Evolutionary conservation across 2,888 invertebrate genomes (phyloP), one percentile per base, ranked within the genome.

Genomic region (Margaritifera margaritifera): DNA sequence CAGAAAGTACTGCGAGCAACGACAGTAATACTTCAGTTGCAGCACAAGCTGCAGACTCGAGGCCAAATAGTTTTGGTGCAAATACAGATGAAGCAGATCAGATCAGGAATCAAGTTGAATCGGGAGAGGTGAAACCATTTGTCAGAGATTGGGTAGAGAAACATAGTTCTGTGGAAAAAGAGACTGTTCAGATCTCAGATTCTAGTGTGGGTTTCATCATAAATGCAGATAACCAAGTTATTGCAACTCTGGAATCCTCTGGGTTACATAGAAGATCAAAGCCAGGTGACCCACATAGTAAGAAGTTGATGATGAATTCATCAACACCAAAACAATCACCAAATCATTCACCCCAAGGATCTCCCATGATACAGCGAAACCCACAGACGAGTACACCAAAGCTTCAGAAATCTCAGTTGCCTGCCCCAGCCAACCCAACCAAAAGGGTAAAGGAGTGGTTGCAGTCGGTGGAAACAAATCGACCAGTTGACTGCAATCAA

Each of bases 391-490:
- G 68, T n/a, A 62, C 72, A n/a, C 60, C 75, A 3, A 80, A 79
- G 60, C 53, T 82, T 25, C 78, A 73, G 54, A 83, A 83, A 59
- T 73, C 80, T 27, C 78, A 81, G 58, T 73, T 84, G 25, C 83
- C 85, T 52, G 70, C 73, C 6, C 74, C 82, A 27, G 71, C 79
- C 24, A 82, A 74, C 67, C 82, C 85, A 8, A 82, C 83, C 22
- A 84, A 82, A 62, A 77, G 89, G 22, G 88, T 88, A 18, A 86
- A 86, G 22, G 87, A 88, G 67, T 89, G 89, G 89, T 81, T 89
- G 57, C 83, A 84, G 63, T 87, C 86, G 20, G 87, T 89, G 18
- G 83, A 85, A 60, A 77, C 77, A 55, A 72, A 73, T n/a, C 69
- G 73, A 62, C 52, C 59, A 27, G 74, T 72, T 54, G 77, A 77